Conservation (phyloP, 2,888 invertebrate genomes). For the Teleogryllus oceanicus region DNA sequence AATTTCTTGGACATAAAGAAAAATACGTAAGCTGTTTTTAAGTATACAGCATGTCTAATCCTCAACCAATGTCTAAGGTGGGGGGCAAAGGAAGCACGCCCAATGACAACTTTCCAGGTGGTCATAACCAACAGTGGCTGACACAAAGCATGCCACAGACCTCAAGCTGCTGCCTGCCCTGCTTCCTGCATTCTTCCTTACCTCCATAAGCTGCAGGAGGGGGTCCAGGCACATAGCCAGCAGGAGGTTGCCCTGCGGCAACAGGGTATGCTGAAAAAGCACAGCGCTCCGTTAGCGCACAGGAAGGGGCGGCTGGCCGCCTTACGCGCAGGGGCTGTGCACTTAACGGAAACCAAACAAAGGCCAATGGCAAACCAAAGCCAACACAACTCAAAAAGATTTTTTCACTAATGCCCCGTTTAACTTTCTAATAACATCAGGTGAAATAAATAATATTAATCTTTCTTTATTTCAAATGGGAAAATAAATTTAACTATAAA, state of each 20-base stretch:
- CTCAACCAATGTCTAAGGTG: too few species aligned
- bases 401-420: not conserved
- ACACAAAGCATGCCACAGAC: too few species aligned
- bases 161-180: too few species aligned
- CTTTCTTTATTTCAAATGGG: not conserved
- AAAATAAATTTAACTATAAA: not conserved
- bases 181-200: constrained; percentile 38
- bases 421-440: not conserved
- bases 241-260: constrained; percentile 47
- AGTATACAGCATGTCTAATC: too few species aligned
- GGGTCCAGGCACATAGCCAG: constrained; percentile 59
- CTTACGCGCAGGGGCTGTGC: not conserved
- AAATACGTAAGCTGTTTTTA: too few species aligned
- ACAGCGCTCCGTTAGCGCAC: constrained; percentile 20
- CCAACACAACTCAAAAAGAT: constrained; percentile 4
- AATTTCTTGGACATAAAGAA: too few species aligned
- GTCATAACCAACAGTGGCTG: too few species aligned
- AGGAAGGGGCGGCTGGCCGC: not conserved
- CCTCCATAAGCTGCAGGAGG: constrained; percentile 54
- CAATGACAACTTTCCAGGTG: too few species aligned
- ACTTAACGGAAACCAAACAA: not conserved
- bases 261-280: constrained; percentile 38
- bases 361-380: constrained; percentile 9
- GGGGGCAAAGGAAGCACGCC: too few species aligned
- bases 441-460: not conserved